Evolutionary conservation across 2,888 invertebrate genomes (phyloP), one percentile per base, ranked within the genome.

Genomic region (Portevinia maculata): DNA sequence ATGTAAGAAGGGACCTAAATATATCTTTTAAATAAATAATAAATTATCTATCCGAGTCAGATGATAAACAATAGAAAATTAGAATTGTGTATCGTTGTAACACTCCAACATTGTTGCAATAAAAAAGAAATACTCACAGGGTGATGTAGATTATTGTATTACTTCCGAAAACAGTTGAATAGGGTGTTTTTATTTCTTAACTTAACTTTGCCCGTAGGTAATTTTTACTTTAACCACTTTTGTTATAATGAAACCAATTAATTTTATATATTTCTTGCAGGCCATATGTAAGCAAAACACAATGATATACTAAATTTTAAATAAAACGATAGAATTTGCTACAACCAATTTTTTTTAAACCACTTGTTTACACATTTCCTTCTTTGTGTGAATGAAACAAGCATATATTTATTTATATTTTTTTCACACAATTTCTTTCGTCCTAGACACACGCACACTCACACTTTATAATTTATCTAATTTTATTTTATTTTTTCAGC

Each of bases 81-180:
- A n/a, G n/a, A n/a, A n/a, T 13, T 4, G 5, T 7, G 3, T 7
- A 34, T 69, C 13, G 50, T 39, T 39, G 34, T 60, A 28, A 41
- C 44, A 4, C 13, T 37, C 13, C 5, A 4, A 1, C 4, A 3
- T 15, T 5, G 50, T 46, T 15, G 24, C 30, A 21, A 53, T 30
- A 71, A 52, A 34, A 30, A 24, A 48, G 2, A 21, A 73, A 28
- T 24, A 73, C 74, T 79, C 69, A 79, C 79, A 74, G 62, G 55
- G 62, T 69, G 34, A 7, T 15, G 13, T 13, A 19, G 48, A 28
- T 19, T 34, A 28, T 13, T 19, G 15, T 11, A 7, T 7, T 17
- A 30, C 28, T 65, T 64, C 50, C 57, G 11, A 28, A 52, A 53
- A 17, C 9, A 32, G 30, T 39, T 11, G 53, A 21, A 11, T 28